phyloP scores from a whole-genome alignment of 64 coral and sea anemone species.

The Montipora cactus region DNA sequence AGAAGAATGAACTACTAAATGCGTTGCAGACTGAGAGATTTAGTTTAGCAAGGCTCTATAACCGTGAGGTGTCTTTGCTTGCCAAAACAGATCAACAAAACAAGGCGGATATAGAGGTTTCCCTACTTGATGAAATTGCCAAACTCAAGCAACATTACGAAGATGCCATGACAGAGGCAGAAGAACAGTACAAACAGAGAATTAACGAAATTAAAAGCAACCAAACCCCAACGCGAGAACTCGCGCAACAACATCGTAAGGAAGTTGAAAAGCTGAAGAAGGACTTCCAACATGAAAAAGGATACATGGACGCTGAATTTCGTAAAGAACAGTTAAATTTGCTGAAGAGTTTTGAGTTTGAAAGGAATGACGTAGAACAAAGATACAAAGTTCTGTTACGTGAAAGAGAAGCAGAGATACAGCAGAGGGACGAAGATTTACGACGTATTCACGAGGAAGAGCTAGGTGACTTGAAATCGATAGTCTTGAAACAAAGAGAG shows the following conservation, averaged over 20 bases:
- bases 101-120: constrained; percentile 79
- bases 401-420: constrained; percentile 68
- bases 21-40: constrained; percentile 76
- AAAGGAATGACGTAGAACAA: constrained; percentile 79
- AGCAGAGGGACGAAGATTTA: constrained; percentile 54
- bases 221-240: constrained; percentile 51
- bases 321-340: constrained; percentile 89
- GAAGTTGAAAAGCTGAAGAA: constrained; percentile 73
- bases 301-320: constrained; percentile 72
- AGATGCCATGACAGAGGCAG: constrained; percentile 47
- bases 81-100: constrained; percentile 47
- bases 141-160: constrained; percentile 65
- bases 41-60: constrained; percentile 75
- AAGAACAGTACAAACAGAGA: constrained; percentile 60
- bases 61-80: constrained; percentile 79
- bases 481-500: constrained; percentile 22
- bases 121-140: constrained; percentile 75
- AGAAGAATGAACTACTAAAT: constrained; percentile 58
- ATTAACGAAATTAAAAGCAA: constrained; percentile 56
- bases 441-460: constrained; percentile 36
- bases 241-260: constrained; percentile 59
- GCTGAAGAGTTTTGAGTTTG: constrained; percentile 83
- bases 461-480: constrained; percentile 1
- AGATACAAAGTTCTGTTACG: constrained; percentile 65
- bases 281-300: constrained; percentile 55